A percentile compares a stretch with the other conserved stretches of the same genome.
Conservation (phyloP, 2,797 vertebrate genomes). For the Tapera naevia region DNA sequence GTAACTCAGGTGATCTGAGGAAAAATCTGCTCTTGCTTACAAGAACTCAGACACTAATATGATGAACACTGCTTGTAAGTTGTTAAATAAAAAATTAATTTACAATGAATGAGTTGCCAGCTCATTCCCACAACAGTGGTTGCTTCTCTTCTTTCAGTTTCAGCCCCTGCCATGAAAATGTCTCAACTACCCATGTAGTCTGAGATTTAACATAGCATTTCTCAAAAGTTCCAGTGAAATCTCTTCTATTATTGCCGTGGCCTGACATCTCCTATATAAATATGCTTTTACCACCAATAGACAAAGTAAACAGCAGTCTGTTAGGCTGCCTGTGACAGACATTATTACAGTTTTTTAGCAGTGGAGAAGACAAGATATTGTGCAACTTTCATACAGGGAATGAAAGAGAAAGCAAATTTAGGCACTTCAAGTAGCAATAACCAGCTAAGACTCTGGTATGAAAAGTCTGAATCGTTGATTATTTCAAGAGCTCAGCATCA, state of each 20-base stretch:
- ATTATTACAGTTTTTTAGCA: slow-evolving; percentile 4
- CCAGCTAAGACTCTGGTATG: not conserved
- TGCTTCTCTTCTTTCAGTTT: not conserved
- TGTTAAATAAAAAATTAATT: slow-evolving; percentile 32
- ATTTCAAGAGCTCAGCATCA: not conserved
- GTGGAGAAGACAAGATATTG: not conserved
- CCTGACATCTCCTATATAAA: not conserved
- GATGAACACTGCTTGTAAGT: not conserved
- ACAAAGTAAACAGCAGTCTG: not conserved
- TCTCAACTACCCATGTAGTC: not conserved
- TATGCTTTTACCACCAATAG: not conserved
- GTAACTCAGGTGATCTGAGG: not conserved
- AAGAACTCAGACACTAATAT: not conserved
- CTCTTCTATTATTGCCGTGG: not conserved
- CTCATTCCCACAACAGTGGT: not conserved
- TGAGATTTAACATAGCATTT: not conserved
- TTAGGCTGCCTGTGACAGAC: not conserved
- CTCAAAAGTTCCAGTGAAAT: not conserved
- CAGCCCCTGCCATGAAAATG: not conserved
- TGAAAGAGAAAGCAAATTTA: not conserved
- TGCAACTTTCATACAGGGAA: not conserved
- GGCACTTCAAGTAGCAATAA: not conserved
- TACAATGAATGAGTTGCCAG: not conserved
- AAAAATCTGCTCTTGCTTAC: not conserved
- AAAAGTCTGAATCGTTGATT: not conserved